Base-by-base conservation (phyloP, 2,888 invertebrate species). In the Chouioia cunea region DNA sequence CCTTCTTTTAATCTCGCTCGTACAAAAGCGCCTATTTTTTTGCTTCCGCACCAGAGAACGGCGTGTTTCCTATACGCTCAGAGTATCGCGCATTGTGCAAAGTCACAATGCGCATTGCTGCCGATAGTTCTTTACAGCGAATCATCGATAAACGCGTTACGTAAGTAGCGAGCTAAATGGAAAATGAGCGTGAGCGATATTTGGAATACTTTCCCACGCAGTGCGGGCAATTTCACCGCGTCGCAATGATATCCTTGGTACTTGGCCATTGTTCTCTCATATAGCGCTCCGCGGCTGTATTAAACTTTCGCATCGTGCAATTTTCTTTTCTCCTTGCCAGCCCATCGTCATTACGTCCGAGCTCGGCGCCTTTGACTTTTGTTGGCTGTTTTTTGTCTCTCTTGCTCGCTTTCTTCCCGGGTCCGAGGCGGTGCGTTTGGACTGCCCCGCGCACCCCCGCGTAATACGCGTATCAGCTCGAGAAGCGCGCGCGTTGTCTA, bases 271-370 rank as follows among this genome's bases (percentile, higher is more conserved):
- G 60, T 65, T 65, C 60, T 60, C 10, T 10, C 6, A 36, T 36
- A 36, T 36, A 36, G n/a, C 60, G 14, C 47, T 20, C 59, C 53
- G 43, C 23, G 2, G 54, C 43, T n/a, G n/a, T n/a, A 57, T 62
- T 56, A 54, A 65, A 65, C 60, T 59, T 65, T 62, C 56, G 36
- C 16, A 36, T 70, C 59, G 65, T 48, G 27, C 53, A 52, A 70
- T 70, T 70, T 47, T 62, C 56, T 36, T 36, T 10, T 44, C 54
- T 46, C 52, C 46, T 43, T 36, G 50, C 59, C 8, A 36, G 20
- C 23, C 36, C 36, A 69, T 50, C 46, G 20, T 63, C 20, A 64
- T 70, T 53, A 53, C n/a, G 47, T 23, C 53, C 43, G 12, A 48
- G 18, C 16, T 48, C 36, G 12, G 27, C 15, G 2, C 22, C 43